Evolutionary conservation across 2,888 invertebrate species (phyloP).

Genomic region (Amaurobius ferox): DNA sequence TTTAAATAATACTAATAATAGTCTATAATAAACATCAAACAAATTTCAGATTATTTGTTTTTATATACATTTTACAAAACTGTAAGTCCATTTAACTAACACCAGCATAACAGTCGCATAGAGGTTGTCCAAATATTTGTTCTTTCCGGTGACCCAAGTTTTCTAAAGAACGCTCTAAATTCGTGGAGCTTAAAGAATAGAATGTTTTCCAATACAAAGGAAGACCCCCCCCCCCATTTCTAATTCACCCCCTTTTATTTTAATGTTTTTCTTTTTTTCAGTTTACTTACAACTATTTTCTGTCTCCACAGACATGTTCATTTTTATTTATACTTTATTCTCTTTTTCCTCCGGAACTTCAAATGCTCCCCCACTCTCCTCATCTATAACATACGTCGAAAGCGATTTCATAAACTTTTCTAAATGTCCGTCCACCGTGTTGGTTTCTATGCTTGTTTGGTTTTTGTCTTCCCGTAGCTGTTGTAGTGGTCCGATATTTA

Average conservation of each 20-base stretch:
- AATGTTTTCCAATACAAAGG: not conserved
- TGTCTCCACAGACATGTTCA: not conserved
- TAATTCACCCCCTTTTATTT: constrained; percentile 38
- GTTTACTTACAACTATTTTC: constrained; percentile 10
- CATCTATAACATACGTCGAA: constrained; percentile 1
- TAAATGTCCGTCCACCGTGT: not conserved
- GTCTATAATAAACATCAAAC: too few species aligned
- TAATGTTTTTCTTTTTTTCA: constrained; percentile 14
- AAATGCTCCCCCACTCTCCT: constrained; percentile 4
- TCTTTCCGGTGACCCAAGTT: too few species aligned
- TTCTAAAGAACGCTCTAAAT: not conserved
- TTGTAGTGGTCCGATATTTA: constrained; percentile 1
- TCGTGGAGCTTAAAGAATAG: not conserved
- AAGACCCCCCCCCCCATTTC: constrained; percentile 16
- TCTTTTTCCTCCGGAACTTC: not conserved
- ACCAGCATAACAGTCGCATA: too few species aligned
- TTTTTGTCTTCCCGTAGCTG: not conserved
- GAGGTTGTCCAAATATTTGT: too few species aligned
- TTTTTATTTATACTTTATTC: not conserved
- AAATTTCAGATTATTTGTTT: too few species aligned
- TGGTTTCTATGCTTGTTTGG: not conserved
- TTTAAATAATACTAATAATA: too few species aligned
- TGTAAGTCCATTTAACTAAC: too few species aligned
- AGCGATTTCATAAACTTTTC: constrained; percentile 19
- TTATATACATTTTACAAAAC: too few species aligned